These are phyloP conservation scores for Entelurus aequoreus DNA, from an alignment of 2,113 vertebrate genomes.

Conservation along the genomic window DNA sequence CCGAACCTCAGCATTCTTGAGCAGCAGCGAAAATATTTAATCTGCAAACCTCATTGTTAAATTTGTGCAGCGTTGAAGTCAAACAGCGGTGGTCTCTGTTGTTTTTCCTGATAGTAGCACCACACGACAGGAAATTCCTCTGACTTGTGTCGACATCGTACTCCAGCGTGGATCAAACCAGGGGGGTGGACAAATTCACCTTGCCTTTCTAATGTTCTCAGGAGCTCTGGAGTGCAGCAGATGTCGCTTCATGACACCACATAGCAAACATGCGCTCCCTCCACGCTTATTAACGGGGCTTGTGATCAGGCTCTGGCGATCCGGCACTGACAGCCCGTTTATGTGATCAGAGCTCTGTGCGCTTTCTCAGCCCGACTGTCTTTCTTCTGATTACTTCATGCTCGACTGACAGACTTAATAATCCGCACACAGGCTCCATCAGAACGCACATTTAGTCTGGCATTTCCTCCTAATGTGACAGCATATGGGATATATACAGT, in stretches of 20 bases:
- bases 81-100: conserved; percentile 60
- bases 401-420: conserved; percentile 42
- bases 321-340: conserved; percentile 16
- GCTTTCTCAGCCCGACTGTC: conserved; percentile 29
- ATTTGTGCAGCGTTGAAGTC: conserved; percentile 47
- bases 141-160: conserved; percentile 43
- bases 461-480: not conserved
- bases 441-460: conserved; percentile 18
- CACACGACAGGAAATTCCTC: conserved; percentile 76
- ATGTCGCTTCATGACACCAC: conserved; percentile 10
- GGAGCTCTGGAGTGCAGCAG: not conserved
- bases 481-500: not conserved
- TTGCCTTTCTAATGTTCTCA: conserved; percentile 1
- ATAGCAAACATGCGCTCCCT: conserved; percentile 1
- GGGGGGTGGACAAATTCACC: not conserved
- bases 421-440: conserved; percentile 15
- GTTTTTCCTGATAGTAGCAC: conserved; percentile 60
- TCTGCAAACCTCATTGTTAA: conserved; percentile 58
- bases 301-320: conserved; percentile 29
- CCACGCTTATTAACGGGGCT: conserved; percentile 6
- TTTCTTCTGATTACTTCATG: conserved; percentile 41
- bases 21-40: conserved; percentile 55
- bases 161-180: not conserved
- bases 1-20: conserved; percentile 42
- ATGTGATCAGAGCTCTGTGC: conserved; percentile 27